Base-by-base conservation (phyloP, 2,113 vertebrate genomes). In the Salminus brasiliensis region DNA sequence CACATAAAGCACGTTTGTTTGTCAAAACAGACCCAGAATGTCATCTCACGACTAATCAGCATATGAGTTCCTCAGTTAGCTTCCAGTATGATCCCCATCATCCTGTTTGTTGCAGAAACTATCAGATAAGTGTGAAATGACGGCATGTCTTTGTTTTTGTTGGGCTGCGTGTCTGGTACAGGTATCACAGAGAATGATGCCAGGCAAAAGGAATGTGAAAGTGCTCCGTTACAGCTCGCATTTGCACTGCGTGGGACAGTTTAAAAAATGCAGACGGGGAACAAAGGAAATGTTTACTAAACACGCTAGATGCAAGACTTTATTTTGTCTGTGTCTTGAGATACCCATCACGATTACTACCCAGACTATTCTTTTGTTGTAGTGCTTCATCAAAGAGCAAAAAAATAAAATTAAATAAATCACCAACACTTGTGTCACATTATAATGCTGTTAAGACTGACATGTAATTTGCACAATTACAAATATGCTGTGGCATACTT, bases 41-140 rank as follows among this genome's bases (percentile, higher is more conserved):
- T 82, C 43, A 68, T 2, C 27, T 72, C 36, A 70, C 81, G 77
- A 84, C 29, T 69, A 83, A 78, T 47, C 21, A 57, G 25, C 43
- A 23, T 79, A 34, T 76, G 81, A 81, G 81, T 78, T 85, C 72
- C 71, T 77, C 49, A 55, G 45, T 59, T 43, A 39, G 39, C 52
- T 81, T 32, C 68, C 74, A 59, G 81, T 72, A 79, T 16, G 39
- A 68, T 67, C 43, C 27, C 27, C 66, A 30, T 80, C 69, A 30
- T 59, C 78, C 63, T 39, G 60, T 66, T 65, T 68, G 60, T 74
- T 81, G 36, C 74, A 52, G 43, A 53, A 76, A 43, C 67, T 75
- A 32, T 78, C 67, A 67, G 34, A 74, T 85, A 32, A 62, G 71
- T 59, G 11, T 30, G 12, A 84, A 77, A 84, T 60, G 76, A 85